These are phyloP conservation scores for Teleiodes luculella DNA, from an alignment of 2,888 invertebrate species.

Conservation along the genomic window DNA sequence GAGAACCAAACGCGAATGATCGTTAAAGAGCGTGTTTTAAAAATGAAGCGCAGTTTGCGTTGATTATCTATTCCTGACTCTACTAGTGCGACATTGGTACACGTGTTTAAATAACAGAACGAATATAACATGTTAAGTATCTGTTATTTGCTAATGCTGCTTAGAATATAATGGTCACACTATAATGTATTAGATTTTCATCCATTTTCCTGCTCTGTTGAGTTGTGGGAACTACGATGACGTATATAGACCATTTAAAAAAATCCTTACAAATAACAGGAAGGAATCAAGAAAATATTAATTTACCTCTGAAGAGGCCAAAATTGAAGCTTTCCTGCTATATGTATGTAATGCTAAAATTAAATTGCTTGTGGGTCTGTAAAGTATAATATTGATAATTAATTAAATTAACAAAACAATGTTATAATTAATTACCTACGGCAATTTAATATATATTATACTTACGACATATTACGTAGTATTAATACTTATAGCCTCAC, in stretches of 20 bases:
- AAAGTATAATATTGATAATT: too few species aligned
- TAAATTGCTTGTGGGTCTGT: too few species aligned
- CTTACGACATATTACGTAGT: neutral
- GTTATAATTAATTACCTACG: too few species aligned
- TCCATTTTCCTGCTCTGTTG: neutral
- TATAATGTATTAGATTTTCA: neutral
- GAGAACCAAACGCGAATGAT: too few species aligned
- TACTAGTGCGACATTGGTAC: neutral
- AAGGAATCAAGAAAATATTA: neutral
- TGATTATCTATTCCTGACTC: neutral
- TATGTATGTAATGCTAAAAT: neutral
- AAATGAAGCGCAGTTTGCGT: too few species aligned
- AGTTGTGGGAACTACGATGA: neutral
- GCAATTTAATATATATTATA: too few species aligned
- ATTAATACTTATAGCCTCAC: neutral
- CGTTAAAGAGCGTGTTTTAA: too few species aligned
- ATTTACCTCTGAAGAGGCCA: neutral
- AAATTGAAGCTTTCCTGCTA: neutral
- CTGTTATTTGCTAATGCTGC: neutral
- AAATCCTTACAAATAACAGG: neutral
- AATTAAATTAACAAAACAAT: too few species aligned
- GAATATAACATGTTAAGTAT: neutral
- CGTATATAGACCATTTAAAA: neutral
- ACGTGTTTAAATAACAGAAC: neutral
- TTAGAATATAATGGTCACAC: conserved; percentile 9